Base-by-base conservation (phyloP, 2,888 invertebrate genomes). In the Zaprionus lineosus region DNA sequence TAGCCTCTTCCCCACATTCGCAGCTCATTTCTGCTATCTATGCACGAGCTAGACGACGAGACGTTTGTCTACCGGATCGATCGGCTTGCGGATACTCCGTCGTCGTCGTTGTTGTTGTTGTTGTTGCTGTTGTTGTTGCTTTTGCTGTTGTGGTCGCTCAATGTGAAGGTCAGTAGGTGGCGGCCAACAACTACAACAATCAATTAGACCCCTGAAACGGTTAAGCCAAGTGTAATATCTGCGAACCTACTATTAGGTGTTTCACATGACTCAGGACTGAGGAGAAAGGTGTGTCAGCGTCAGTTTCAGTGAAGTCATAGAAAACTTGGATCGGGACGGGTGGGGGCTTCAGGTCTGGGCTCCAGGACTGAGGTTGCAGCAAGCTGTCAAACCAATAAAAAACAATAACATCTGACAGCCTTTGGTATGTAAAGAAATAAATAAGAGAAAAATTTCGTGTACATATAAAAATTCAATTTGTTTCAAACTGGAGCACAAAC, bases 111-210 rank as follows among this genome's bases (percentile, higher is more conserved):
- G 48, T 8, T 16, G 44, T 47, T 58, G 41, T 24, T 41, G 43
- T 50, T 24, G 46, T 55, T 34, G 56, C 29, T 39, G 59, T 19
- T 15, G 39, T 3, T 8, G 51, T 31, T 18, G 56, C 46, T 52
- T 47, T 53, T 40, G 64, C 59, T 36, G 19, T 31, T 50, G 62
- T 41, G 76, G 60, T 63, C 44, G 68, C 76, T 81, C 81, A 81
- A 81, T 81, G 81, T 81, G 86, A 81, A 81, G 81, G 81, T 81
- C 81, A 86, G 86, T 86, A 81, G 81, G 86, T 81, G 81, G 81
- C 78, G 83, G 85, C 77, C 86, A 62, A 62, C 84, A 62, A 59
- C 81, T 62, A 57, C 84, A 74, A 64, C 85, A 84, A 83, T 78
- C 84, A 78, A 78, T 78, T 85, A 78, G 86, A 68, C 61, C 64